Base-by-base conservation (phyloP, 2,888 invertebrate genomes). In the Metacarcinus magister region DNA sequence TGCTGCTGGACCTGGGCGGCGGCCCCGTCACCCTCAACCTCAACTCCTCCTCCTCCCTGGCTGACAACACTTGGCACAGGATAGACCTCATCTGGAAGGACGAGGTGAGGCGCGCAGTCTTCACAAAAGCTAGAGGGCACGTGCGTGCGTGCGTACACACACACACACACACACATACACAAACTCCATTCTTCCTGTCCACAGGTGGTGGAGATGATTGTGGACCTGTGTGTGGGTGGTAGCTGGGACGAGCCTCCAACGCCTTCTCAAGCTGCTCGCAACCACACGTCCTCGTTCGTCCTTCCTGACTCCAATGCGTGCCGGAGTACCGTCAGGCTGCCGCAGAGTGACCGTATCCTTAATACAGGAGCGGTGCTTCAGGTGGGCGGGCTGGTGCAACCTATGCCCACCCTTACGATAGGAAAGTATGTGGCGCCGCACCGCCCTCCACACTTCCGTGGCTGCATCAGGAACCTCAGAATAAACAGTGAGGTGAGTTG, bases 1-100 rank as follows among this genome's bases (percentile, higher is more conserved):
- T 99, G 13, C 98, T 98, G 48, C 98, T 99, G 10, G 99, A 99
- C 98, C 99, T 99, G 97, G 99, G 99, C 0, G 98, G 98, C 0
- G 99, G 99, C 0, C 98, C 99, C 0, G 98, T 98, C 0, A 98
- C 98, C 97, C 98, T 98, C 97, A 98, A 98, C 96, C 98, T 96
- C 48, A 93, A 94, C 23, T 44, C 46, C 75, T 91, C 98, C 48
- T 89, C 43, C 91, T 91, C 98, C 48, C 98, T 99, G 46, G 98
- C 98, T 93, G 99, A 99, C 97, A 99, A 99, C 0, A 98, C 98
- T 97, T 98, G 98, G 97, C 99, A 99, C 97, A 98, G 98, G 95
- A 98, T 99, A 97, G 99, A 99, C 97, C 98, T 99, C 39, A 98
- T 98, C n/a, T 98, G 98, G 98, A 98, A 97, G 1, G 98, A 97